A percentile compares a stretch with the other conserved stretches of the same genome.
These are phyloP conservation scores for Drosophila percnosoma DNA, from an alignment of 2,888 invertebrate genomes.

Conservation along the genomic window DNA sequence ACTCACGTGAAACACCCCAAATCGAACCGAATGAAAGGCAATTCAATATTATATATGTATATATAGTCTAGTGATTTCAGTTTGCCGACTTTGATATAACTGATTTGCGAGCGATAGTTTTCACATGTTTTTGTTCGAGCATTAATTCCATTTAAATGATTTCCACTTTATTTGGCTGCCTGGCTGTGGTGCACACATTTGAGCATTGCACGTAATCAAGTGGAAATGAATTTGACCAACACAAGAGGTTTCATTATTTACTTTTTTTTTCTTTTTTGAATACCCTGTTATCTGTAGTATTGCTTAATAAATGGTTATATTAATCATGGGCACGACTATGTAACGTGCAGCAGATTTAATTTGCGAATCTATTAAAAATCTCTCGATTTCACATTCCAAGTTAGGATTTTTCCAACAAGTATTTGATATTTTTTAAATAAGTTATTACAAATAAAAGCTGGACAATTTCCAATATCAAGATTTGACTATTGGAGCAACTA, in stretches of 20 bases:
- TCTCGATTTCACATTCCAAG: background rate
- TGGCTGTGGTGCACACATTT: slow-evolving; percentile 42
- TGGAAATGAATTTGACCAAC: slow-evolving; percentile 83
- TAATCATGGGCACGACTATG: background rate
- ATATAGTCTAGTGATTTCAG: slow-evolving; percentile 21
- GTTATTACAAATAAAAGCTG: background rate
- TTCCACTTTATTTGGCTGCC: slow-evolving; percentile 60
- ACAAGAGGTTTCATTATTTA: slow-evolving; percentile 63
- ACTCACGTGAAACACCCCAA: slow-evolving; percentile 41
- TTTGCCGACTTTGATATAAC: slow-evolving; percentile 39
- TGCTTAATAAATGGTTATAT: background rate
- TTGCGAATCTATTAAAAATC: background rate
- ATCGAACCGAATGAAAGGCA: slow-evolving; percentile 9
- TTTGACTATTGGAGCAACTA: background rate
- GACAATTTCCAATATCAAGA: background rate
- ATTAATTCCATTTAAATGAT: slow-evolving; percentile 81
- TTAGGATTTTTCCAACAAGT: background rate
- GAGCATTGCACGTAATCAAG: slow-evolving; percentile 73
- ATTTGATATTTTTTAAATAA: background rate
- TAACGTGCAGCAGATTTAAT: background rate
- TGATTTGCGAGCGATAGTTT: slow-evolving; percentile 68
- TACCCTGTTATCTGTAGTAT: slow-evolving; percentile 18
- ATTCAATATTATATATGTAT: background rate
- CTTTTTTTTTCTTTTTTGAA: slow-evolving; percentile 1
- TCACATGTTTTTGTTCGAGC: slow-evolving; percentile 75